Conservation (phyloP, 2,113 vertebrate genomes). For the Menidia beryllina region DNA sequence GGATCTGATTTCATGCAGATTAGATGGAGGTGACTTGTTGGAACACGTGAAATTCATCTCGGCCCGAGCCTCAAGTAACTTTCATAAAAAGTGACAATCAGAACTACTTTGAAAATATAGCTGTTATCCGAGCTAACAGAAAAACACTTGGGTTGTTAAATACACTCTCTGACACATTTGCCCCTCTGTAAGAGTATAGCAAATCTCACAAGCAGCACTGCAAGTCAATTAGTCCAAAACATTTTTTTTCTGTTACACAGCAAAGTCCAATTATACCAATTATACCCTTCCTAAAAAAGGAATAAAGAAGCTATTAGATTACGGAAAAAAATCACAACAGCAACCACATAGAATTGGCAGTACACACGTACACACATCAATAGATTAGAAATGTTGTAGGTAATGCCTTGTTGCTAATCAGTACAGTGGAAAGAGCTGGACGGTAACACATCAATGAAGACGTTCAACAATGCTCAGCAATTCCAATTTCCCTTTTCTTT, state of each 20-base stretch:
- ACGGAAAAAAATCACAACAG: not conserved
- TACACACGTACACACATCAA: not conserved
- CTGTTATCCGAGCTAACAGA: not conserved
- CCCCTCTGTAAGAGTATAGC: not conserved
- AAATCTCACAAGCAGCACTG: not conserved
- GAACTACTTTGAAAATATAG: not conserved
- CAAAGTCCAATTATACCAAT: conserved; percentile 16
- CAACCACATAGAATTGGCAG: conserved; percentile 2
- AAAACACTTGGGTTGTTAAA: not conserved
- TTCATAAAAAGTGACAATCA: not conserved
- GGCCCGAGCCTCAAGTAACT: conserved; percentile 27
- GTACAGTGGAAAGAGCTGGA: not conserved
- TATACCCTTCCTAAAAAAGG: not conserved
- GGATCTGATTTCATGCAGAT: conserved; percentile 56
- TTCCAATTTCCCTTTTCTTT: not conserved
- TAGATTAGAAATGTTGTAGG: not conserved
- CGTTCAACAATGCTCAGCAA: not conserved
- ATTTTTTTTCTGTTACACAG: conserved; percentile 4
- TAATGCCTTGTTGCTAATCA: not conserved
- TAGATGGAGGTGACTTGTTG: conserved; percentile 53
- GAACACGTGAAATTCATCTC: conserved; percentile 27
- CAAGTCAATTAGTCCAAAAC: conserved; percentile 1
- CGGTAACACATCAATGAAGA: not conserved
- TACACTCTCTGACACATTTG: not conserved
- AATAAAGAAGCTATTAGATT: conserved; percentile 9